A percentile compares a stretch with the other conserved stretches of the same genome.
These are phyloP conservation scores for Rhabdophis nuchalis DNA, from an alignment of 2,797 vertebrate species.

Conservation along the genomic window DNA sequence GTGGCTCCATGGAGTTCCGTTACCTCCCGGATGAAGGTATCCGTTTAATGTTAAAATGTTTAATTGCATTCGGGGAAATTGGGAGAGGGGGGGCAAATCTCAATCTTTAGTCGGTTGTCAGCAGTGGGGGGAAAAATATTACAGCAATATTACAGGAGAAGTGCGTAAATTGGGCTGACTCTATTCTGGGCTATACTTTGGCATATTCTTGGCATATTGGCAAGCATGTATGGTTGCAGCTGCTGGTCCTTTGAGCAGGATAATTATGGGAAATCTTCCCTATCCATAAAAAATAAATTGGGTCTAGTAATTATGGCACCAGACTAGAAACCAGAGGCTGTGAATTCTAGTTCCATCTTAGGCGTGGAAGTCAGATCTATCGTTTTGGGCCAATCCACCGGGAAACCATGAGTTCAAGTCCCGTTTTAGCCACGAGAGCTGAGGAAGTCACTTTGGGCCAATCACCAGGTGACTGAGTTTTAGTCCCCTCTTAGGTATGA, in stretches of 20 bases:
- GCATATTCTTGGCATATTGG: neutral
- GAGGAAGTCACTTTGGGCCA: too few species aligned
- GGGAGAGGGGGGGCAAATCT: neutral
- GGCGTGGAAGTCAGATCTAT: too few species aligned
- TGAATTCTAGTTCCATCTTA: neutral
- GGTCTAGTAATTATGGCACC: neutral
- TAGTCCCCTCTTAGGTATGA: neutral
- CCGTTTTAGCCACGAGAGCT: fast-evolving
- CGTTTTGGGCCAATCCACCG: too few species aligned
- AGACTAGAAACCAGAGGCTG: neutral
- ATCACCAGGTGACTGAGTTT: too few species aligned
- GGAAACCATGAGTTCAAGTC: too few species aligned
- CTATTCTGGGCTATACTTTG: neutral
- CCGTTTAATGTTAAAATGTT: neutral
- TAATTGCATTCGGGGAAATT: neutral
- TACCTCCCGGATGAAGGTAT: conserved; percentile 83
- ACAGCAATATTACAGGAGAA: neutral
- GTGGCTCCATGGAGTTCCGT: conserved; percentile 90
- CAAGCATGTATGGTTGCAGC: neutral
- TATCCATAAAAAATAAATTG: neutral
- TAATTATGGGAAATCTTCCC: neutral
- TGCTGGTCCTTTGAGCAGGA: neutral
- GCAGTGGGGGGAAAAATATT: neutral
- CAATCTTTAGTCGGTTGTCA: neutral
- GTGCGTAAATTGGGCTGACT: neutral